Base-by-base conservation (phyloP, 2,113 vertebrate species). In the Chionomys nivalis region DNA sequence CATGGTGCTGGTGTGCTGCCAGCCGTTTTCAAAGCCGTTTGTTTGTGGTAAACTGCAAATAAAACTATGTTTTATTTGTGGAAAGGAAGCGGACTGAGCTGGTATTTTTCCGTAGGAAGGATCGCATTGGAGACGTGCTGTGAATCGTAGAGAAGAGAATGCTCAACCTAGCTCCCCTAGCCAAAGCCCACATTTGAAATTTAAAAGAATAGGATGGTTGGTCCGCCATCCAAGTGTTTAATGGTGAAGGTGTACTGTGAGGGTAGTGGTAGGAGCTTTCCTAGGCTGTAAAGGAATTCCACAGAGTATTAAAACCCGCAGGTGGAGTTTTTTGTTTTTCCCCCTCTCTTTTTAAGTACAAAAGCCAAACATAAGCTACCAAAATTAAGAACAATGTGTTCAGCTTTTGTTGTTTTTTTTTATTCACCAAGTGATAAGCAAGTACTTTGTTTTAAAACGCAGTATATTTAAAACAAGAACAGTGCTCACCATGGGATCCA, bases 301-400 rank as follows among this genome's bases (percentile, higher is more conserved):
- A 66, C 44, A 75, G 33, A 95, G 96, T 98, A 79, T 98, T 98
- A 97, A 97, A 95, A 96, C 75, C 70, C 82, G 68, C 79, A 97
- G 79, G 65, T 88, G 91, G 58, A 58, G 58, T 58, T 58, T 47
- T 76, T 94, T 90, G 6, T n/a, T 66, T 66, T 31, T 2, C 12
- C 36, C 52, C 52, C 96, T 72, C 97, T 93, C 89, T 31, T 66
- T 65, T 68, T 26, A 58, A 90, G 95, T 8, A 83, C 73, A 96
- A 93, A 68, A 93, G 97, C 97, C 97, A 98, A 98, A 96, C 72
- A 95, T 76, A 97, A 97, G 94, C 96, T 97, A 97, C 95, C 90
- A 95, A 93, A 98, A 97, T 96, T 79, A 98, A 98, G 93, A 97
- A 90, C 81, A 94, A 47, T 36, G 12, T 39, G 49, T 93, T 98